A percentile compares a stretch with the other conserved stretches of the same genome.
Evolutionary conservation across 2,888 invertebrate species (phyloP).

Genomic region (Atrina japonica): DNA sequence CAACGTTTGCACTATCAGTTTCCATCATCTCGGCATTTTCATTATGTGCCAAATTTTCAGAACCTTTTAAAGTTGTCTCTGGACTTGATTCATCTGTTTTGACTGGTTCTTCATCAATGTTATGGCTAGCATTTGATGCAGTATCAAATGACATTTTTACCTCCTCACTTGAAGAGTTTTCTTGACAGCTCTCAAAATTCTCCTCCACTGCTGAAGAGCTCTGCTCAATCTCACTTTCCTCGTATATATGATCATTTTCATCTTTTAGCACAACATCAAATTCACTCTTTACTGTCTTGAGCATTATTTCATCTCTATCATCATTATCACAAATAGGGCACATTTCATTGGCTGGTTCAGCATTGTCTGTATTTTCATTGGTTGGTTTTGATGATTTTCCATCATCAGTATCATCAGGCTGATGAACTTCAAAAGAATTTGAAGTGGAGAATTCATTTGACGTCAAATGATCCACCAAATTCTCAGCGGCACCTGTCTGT

Average conservation of each 20-base stretch:
- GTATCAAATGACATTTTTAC: too few relatives aligned
- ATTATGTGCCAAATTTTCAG: not conserved
- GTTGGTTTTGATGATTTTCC: not conserved
- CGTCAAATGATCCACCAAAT: constrained; percentile 1
- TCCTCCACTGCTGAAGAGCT: too few relatives aligned
- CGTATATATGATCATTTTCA: too few relatives aligned
- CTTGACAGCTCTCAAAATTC: too few relatives aligned
- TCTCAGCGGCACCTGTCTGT: not conserved
- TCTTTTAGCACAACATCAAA: too few relatives aligned
- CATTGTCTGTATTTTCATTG: not conserved
- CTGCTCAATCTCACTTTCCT: too few relatives aligned
- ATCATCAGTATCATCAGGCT: constrained; percentile 8
- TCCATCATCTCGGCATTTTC: not conserved
- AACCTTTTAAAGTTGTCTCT: not conserved
- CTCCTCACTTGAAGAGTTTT: too few relatives aligned
- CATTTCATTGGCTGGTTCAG: not conserved
- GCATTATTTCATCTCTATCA: not conserved
- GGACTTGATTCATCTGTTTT: too few relatives aligned
- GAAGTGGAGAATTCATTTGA: constrained; percentile 11
- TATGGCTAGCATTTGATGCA: too few relatives aligned
- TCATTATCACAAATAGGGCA: not conserved
- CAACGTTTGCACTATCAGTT: not conserved
- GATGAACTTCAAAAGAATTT: constrained; percentile 4
- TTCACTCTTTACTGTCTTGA: too few relatives aligned
- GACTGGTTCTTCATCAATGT: too few relatives aligned